A percentile compares a stretch with the other conserved stretches of the same genome.
These are phyloP conservation scores for Protobothrops flavoviridis DNA, from an alignment of 2,113 vertebrate genomes.

Conservation along the genomic window DNA sequence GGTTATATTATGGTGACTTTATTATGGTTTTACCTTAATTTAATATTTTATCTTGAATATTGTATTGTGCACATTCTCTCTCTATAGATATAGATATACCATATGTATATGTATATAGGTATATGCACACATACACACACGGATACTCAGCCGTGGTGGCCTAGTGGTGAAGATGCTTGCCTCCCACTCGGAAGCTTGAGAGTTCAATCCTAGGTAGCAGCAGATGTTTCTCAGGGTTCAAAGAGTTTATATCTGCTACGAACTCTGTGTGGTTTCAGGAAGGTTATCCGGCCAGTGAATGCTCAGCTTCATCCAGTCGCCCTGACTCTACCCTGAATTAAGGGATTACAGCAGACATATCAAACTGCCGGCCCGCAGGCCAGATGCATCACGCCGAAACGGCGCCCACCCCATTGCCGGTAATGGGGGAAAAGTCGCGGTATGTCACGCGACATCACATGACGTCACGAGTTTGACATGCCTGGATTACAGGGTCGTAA, in stretches of 20 bases:
- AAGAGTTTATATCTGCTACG: neutral
- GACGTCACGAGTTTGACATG: no score
- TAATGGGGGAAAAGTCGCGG: no score
- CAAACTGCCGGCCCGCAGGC: no score
- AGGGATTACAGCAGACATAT: neutral
- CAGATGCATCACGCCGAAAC: no score
- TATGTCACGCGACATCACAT: no score
- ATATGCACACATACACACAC: neutral
- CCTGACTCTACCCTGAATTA: neutral
- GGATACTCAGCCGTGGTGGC: neutral
- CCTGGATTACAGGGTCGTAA: neutral
- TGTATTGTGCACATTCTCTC: no score
- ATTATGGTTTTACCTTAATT: neutral
- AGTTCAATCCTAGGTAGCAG: neutral
- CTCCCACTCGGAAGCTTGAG: neutral
- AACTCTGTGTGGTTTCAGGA: neutral
- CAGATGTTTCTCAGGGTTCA: neutral
- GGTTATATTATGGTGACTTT: neutral
- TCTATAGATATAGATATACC: neutral
- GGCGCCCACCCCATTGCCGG: no score
- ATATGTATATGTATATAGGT: neutral
- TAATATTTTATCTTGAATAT: neutral
- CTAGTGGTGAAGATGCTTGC: neutral
- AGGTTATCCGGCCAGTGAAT: neutral
- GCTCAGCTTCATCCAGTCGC: neutral